A percentile compares a stretch with the other conserved stretches of the same genome.
These are phyloP conservation scores for Ectemnius continuus DNA, from an alignment of 2,888 invertebrate species.

Conservation along the genomic window DNA sequence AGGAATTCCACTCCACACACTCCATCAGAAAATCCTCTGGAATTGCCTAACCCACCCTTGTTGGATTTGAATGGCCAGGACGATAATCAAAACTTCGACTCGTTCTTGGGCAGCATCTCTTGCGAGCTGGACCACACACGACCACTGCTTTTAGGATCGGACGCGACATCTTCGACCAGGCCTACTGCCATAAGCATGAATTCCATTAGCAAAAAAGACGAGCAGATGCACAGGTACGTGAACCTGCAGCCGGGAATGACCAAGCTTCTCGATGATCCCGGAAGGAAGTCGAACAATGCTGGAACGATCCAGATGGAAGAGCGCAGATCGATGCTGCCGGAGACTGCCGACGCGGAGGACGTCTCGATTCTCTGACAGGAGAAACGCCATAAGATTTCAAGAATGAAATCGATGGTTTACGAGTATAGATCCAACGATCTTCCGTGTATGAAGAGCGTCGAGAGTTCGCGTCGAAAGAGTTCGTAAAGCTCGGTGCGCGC, in stretches of 20 bases:
- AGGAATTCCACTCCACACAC: constrained; percentile 11
- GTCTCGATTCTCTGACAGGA: constrained; percentile 61
- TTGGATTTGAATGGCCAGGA: constrained; percentile 57
- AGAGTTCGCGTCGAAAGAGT: constrained; percentile 23
- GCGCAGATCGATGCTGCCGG: constrained; percentile 37
- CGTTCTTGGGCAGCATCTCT: constrained; percentile 29
- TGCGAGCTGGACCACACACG: constrained; percentile 51
- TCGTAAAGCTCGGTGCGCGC: not conserved
- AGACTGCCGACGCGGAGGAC: constrained; percentile 45
- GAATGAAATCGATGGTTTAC: constrained; percentile 42
- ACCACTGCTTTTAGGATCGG: constrained; percentile 43
- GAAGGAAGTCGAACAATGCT: constrained; percentile 2
- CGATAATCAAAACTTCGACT: constrained; percentile 42
- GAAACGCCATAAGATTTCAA: constrained; percentile 18
- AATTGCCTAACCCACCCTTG: constrained; percentile 49
- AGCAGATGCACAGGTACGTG: constrained; percentile 61
- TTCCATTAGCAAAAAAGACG: constrained; percentile 32
- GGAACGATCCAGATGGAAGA: constrained; percentile 54
- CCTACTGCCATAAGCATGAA: constrained; percentile 13
- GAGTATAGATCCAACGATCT: constrained; percentile 23
- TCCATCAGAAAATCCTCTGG: constrained; percentile 22
- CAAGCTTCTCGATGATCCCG: constrained; percentile 12
- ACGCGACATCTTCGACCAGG: not conserved
- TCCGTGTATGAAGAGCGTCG: constrained; percentile 35
- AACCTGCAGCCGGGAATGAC: constrained; percentile 66